phyloP scores from a whole-genome alignment of 2,888 invertebrate species.

The Oasisia sp. region DNA sequence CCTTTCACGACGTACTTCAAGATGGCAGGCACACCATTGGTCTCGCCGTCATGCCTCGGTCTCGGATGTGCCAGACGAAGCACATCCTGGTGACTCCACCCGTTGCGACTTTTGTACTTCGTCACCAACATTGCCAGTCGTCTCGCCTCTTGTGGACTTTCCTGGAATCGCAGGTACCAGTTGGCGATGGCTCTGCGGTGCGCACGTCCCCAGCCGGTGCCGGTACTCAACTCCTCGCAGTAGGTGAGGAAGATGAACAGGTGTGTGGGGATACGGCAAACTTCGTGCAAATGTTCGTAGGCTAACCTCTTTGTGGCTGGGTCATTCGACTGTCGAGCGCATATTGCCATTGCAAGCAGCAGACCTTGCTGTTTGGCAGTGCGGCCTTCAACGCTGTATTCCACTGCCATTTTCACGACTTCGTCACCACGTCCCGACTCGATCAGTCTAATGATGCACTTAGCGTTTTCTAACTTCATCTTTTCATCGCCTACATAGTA shows the following conservation, averaged over 20 bases:
- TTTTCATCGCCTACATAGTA: conserved; percentile 57
- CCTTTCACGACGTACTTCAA: conserved; percentile 49
- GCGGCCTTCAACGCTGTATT: conserved; percentile 60
- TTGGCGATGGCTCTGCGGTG: conserved; percentile 73
- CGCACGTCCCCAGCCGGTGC: conserved; percentile 72
- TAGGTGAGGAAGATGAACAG: conserved; percentile 75
- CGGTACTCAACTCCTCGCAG: conserved; percentile 67
- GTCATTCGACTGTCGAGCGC: conserved; percentile 67
- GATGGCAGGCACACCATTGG: conserved; percentile 43
- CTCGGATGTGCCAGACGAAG: conserved; percentile 64
- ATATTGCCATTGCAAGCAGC: conserved; percentile 75
- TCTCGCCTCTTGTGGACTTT: conserved; percentile 65
- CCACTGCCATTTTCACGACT: conserved; percentile 55
- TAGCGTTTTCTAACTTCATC: conserved; percentile 58
- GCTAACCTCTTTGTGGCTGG: conserved; percentile 69
- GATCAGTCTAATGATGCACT: conserved; percentile 58
- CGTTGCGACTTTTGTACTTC: conserved; percentile 73
- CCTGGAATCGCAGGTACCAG: conserved; percentile 71
- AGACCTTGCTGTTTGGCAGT: conserved; percentile 66
- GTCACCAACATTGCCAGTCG: conserved; percentile 75
- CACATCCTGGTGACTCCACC: conserved; percentile 80
- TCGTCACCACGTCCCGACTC: conserved; percentile 54
- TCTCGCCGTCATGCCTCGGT: conserved; percentile 30
- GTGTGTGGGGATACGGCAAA: conserved; percentile 74
- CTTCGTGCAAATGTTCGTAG: conserved; percentile 69